A percentile compares a stretch with the other conserved stretches of the same genome.
Conservation (phyloP, 2,797 vertebrate species). For the Pagetopsis macropterus region DNA sequence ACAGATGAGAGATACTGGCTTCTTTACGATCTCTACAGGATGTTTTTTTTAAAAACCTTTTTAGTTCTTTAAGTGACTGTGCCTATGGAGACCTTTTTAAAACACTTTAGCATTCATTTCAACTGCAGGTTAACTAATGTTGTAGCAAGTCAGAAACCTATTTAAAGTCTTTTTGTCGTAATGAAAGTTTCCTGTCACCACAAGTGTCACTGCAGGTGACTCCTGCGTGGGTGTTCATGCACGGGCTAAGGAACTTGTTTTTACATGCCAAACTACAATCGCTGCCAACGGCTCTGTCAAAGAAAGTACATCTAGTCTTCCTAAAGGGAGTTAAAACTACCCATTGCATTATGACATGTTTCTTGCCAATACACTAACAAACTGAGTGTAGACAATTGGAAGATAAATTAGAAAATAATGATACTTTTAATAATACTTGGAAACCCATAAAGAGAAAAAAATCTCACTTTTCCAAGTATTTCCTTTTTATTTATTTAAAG, state of each 20-base stretch:
- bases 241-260: conserved; percentile 61
- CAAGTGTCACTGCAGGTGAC: conserved; percentile 47
- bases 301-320: neutral
- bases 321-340: too few relatives aligned
- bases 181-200: conserved; percentile 23
- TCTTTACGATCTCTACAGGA: conserved; percentile 39
- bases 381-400: too few relatives aligned
- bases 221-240: conserved; percentile 50
- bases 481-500: too few relatives aligned
- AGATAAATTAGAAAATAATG: too few relatives aligned
- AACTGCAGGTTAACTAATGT: neutral
- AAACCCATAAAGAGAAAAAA: too few relatives aligned
- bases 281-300: conserved; percentile 5
- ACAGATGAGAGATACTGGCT: conserved; percentile 62
- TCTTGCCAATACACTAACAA: too few relatives aligned
- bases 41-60: conserved; percentile 12
- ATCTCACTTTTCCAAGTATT: too few relatives aligned
- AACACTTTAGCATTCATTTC: conserved; percentile 17
- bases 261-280: conserved; percentile 56
- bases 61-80: conserved; percentile 20
- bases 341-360: too few relatives aligned
- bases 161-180: neutral
- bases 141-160: neutral
- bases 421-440: too few relatives aligned
- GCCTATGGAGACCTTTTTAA: conserved; percentile 1